phyloP scores from a whole-genome alignment of 2,113 vertebrate genomes.

The Hymenochirus boettgeri region DNA sequence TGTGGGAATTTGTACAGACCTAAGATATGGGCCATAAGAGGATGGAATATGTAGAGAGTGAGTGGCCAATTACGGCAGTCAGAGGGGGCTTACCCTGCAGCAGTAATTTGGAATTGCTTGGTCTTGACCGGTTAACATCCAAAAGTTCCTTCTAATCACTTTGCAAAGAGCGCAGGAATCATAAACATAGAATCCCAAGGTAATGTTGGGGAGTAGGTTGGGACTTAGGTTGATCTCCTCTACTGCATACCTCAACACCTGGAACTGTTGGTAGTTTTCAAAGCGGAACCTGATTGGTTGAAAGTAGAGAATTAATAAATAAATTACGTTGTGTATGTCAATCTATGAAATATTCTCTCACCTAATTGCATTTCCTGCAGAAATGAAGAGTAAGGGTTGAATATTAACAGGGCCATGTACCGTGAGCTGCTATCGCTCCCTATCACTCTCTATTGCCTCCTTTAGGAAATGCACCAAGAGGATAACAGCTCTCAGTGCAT shows the following conservation, averaged over 20 bases:
- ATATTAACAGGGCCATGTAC: no score
- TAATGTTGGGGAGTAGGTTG: constrained; percentile 35
- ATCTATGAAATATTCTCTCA: no score
- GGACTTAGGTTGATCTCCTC: neutral
- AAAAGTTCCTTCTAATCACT: constrained; percentile 3
- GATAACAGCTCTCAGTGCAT: no score
- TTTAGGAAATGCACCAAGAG: no score
- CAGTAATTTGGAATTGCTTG: neutral
- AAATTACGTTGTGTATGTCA: no score
- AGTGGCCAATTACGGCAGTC: constrained; percentile 33
- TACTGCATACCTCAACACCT: constrained; percentile 32
- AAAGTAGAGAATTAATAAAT: no score
- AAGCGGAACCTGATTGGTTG: neutral
- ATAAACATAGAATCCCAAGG: constrained; percentile 9
- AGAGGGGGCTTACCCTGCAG: constrained; percentile 6
- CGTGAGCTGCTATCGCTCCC: no score
- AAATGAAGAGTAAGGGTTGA: no score
- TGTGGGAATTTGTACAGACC: constrained; percentile 33
- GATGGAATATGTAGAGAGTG: constrained; percentile 31
- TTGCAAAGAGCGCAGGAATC: constrained; percentile 28
- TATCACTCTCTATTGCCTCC: no score
- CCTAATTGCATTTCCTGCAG: no score
- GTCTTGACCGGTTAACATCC: constrained; percentile 18
- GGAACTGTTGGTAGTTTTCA: constrained; percentile 21
- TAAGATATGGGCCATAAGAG: constrained; percentile 32